Evolutionary conservation across 1,140 invertebrate species (phyloP).

Genomic region (Drosophila arizonae): DNA sequence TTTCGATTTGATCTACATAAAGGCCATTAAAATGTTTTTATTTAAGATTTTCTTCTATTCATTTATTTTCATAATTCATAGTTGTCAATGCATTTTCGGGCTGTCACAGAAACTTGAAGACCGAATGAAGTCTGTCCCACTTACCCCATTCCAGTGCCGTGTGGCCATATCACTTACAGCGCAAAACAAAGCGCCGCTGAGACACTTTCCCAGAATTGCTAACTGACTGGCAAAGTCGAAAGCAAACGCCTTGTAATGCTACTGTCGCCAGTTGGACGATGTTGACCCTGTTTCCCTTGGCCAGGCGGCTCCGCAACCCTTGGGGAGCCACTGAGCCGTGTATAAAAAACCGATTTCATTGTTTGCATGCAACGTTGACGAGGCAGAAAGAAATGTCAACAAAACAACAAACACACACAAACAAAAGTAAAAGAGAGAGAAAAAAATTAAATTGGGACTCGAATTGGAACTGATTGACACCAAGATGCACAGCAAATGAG

Average conservation of each 20-base stretch:
- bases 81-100: background rate
- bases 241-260: constrained; percentile 70
- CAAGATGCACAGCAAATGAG: constrained; percentile 33
- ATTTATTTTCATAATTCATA: too few species aligned
- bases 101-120: background rate
- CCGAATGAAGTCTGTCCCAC: constrained; percentile 2
- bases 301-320: constrained; percentile 1
- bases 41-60: too few species aligned
- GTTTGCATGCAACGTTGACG: constrained; percentile 74
- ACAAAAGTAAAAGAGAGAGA: background rate
- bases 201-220: constrained; percentile 67
- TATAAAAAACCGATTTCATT: constrained; percentile 33
- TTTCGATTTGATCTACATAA: too few species aligned
- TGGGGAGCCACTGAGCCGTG: constrained; percentile 16
- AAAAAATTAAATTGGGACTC: constrained; percentile 34
- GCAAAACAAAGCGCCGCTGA: constrained; percentile 43
- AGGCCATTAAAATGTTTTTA: too few species aligned
- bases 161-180: constrained; percentile 41
- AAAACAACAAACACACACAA: constrained; percentile 18
- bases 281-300: background rate
- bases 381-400: constrained; percentile 69
- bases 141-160: constrained; percentile 21
- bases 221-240: constrained; percentile 43
- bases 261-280: constrained; percentile 59
- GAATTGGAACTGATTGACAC: constrained; percentile 66